These are phyloP conservation scores for Prunella fulvescens DNA, from an alignment of 2,113 vertebrate species.

Conservation along the genomic window DNA sequence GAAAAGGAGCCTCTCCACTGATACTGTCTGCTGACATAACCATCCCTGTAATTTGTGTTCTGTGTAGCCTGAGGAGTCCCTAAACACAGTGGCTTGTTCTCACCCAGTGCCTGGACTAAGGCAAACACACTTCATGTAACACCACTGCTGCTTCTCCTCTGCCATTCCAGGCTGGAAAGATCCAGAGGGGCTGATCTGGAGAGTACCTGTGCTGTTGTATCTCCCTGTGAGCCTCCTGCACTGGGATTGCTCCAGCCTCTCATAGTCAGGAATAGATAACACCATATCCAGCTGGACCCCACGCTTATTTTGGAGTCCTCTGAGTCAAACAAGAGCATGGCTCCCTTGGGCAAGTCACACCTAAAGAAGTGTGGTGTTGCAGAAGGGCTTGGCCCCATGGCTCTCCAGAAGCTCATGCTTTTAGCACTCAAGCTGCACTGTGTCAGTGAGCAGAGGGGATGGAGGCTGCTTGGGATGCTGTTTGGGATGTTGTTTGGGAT, in stretches of 20 bases:
- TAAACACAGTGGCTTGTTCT: background rate
- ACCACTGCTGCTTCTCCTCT: background rate
- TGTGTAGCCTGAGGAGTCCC: background rate
- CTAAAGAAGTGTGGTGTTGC: background rate
- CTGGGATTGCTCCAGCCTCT: background rate
- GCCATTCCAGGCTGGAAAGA: background rate
- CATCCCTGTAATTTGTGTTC: background rate
- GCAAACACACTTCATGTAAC: rapidly evolving
- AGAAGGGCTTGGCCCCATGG: background rate
- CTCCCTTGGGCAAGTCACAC: background rate
- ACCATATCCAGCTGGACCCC: background rate
- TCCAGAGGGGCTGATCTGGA: background rate
- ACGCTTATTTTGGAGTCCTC: background rate
- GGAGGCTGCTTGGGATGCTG: background rate
- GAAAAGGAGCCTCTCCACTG: background rate
- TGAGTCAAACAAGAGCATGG: background rate
- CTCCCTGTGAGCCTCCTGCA: background rate
- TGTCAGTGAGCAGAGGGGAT: background rate
- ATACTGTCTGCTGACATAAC: background rate
- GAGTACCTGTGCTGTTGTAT: background rate
- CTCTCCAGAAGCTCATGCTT: background rate
- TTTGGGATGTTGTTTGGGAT: background rate
- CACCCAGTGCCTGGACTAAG: background rate
- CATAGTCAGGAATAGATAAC: rapidly evolving
- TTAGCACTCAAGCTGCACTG: background rate